These are phyloP conservation scores for Corydoras maculifer DNA, from an alignment of 2,113 vertebrate genomes.

Conservation along the genomic window DNA sequence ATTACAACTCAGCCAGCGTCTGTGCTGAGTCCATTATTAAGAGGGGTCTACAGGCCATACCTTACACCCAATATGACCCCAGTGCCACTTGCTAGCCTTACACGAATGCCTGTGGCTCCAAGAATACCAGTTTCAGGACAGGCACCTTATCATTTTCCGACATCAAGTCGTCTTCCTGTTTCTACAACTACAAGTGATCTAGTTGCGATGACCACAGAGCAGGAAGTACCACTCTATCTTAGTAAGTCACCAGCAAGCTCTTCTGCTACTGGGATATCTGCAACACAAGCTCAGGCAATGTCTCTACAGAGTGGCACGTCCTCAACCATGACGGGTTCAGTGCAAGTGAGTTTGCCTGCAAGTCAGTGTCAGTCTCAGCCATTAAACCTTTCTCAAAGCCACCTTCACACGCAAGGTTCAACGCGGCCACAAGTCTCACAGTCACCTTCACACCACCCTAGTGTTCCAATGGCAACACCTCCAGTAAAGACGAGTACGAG, in stretches of 20 bases:
- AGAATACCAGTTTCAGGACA: constrained; percentile 72
- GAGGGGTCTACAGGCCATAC: constrained; percentile 79
- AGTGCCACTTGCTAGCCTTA: constrained; percentile 81
- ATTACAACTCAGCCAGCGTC: constrained; percentile 95
- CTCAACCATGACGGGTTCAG: constrained; percentile 26
- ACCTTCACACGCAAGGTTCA: constrained; percentile 49
- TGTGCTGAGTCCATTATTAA: constrained; percentile 79
- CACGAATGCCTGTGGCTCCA: constrained; percentile 75
- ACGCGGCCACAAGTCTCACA: constrained; percentile 33
- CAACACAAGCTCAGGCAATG: constrained; percentile 24
- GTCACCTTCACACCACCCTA: constrained; percentile 32
- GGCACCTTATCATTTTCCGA: constrained; percentile 70
- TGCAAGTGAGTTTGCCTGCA: constrained; percentile 45
- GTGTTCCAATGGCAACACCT: constrained; percentile 46
- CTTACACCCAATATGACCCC: constrained; percentile 72
- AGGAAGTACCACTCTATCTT: constrained; percentile 84
- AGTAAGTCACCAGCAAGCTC: constrained; percentile 72
- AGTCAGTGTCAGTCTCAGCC: constrained; percentile 59
- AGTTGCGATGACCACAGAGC: constrained; percentile 41
- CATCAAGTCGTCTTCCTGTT: constrained; percentile 63
- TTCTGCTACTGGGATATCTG: constrained; percentile 40
- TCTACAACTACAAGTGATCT: constrained; percentile 45
- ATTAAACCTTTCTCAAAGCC: constrained; percentile 62
- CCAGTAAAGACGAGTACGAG: constrained; percentile 39
- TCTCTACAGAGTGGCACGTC: constrained; percentile 24